These are phyloP conservation scores for Eulemur macaco DNA, from an alignment of 2,113 vertebrate species.

Conservation along the genomic window DNA sequence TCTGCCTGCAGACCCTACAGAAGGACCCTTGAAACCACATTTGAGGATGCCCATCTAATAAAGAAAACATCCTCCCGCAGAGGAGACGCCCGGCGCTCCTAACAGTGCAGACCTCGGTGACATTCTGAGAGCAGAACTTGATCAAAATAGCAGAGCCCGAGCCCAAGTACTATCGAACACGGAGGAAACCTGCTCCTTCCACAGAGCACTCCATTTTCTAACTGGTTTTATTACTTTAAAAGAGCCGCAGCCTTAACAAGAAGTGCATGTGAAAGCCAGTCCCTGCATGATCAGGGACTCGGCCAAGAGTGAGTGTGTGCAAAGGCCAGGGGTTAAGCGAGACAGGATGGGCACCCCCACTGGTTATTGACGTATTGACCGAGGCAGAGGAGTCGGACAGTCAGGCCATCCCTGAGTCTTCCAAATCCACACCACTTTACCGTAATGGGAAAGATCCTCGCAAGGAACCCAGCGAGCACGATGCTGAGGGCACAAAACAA, in stretches of 20 bases:
- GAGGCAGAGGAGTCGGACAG: conserved; percentile 46
- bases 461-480: conserved; percentile 51
- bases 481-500: conserved; percentile 7
- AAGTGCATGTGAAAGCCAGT: conserved; percentile 41
- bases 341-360: conserved; percentile 8
- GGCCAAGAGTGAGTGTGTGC: background rate
- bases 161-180: background rate
- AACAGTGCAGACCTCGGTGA: background rate
- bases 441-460: conserved; percentile 54
- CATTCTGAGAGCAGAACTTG: conserved; percentile 26
- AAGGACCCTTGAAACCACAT: background rate
- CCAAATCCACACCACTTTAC: conserved; percentile 54
- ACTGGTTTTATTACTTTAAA: conserved; percentile 69
- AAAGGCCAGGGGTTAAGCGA: conserved; percentile 52
- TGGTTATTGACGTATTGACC: conserved; percentile 65
- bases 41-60: background rate
- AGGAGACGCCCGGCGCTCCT: background rate
- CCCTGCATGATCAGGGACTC: background rate
- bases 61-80: background rate
- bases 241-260: conserved; percentile 63
- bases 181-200: background rate
- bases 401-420: conserved; percentile 53
- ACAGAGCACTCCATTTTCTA: conserved; percentile 28
- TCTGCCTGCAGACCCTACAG: background rate
- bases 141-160: background rate